Conservation (phyloP, 2,113 vertebrate genomes). For the Oxyura jamaicensis region DNA sequence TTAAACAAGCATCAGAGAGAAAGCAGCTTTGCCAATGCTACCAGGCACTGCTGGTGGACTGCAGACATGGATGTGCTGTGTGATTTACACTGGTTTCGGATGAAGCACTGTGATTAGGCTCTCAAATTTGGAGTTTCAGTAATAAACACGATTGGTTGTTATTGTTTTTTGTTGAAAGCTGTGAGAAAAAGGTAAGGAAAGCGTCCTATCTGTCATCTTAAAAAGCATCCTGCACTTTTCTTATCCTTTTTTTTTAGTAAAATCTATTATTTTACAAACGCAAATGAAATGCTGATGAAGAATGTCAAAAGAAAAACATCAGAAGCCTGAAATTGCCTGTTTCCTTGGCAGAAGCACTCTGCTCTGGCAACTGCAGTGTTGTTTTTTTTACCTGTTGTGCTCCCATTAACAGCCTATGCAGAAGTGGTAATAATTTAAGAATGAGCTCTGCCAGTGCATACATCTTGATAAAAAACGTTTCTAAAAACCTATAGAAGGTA, state of each 20-base stretch:
- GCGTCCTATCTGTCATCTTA: not conserved
- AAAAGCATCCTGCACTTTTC: not conserved
- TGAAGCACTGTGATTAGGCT: not conserved
- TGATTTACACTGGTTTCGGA: not conserved
- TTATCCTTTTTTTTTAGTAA: not conserved
- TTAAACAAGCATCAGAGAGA: conserved; percentile 17
- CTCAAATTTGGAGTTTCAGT: not conserved
- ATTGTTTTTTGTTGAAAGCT: not conserved
- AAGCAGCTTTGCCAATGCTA: not conserved
- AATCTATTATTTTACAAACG: not conserved
- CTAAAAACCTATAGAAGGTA: not conserved
- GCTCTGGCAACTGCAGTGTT: not conserved
- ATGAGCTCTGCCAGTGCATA: not conserved
- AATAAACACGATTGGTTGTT: not conserved
- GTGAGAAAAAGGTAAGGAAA: not conserved
- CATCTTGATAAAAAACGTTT: not conserved
- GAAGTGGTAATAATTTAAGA: not conserved
- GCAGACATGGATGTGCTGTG: not conserved
- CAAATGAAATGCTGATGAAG: not conserved
- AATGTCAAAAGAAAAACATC: not conserved
- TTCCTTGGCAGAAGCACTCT: not conserved
- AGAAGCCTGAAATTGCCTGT: not conserved
- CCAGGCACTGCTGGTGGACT: not conserved
- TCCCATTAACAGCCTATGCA: not conserved
- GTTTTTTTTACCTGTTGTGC: not conserved